These are phyloP conservation scores for Caenorhabditis remanei DNA, from an alignment of 1,140 invertebrate genomes.

Conservation along the genomic window DNA sequence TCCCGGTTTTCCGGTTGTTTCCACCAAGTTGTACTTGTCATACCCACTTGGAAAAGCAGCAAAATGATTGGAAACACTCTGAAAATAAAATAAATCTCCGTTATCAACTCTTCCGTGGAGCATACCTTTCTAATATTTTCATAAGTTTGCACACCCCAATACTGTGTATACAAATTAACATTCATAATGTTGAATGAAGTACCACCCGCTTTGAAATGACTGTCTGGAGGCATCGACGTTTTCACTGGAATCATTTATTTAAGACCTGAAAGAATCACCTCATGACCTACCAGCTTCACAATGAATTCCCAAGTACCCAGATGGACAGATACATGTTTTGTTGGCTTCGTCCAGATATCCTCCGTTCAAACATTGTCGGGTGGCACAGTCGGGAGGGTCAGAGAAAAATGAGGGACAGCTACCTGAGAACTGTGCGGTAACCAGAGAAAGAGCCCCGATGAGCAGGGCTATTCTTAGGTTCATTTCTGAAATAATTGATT, in stretches of 20 bases:
- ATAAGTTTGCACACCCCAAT: constrained; percentile 9
- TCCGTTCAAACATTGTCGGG: constrained; percentile 2
- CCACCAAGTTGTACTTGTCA: not conserved
- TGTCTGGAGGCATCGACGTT: constrained; percentile 12
- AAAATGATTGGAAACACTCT: not conserved
- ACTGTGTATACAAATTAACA: constrained; percentile 22
- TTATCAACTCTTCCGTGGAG: not conserved
- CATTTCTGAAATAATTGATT: not conserved
- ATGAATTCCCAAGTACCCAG: constrained; percentile 19
- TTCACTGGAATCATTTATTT: not conserved
- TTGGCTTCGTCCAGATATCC: not conserved
- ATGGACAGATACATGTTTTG: not conserved
- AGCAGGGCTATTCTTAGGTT: not conserved
- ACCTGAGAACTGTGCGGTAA: not conserved
- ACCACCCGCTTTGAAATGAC: constrained; percentile 14
- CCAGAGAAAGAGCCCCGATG: not conserved
- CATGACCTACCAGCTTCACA: constrained; percentile 12
- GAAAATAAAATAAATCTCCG: not conserved
- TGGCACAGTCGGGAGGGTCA: not conserved
- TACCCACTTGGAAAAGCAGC: not conserved
- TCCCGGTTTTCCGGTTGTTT: not conserved
- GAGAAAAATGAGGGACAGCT: not conserved
- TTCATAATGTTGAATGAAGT: constrained; percentile 33
- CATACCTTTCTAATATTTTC: not conserved
- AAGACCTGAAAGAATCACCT: not conserved